phyloP scores from a whole-genome alignment of 2,113 vertebrate genomes.

The Eudyptes chrysolophus region DNA sequence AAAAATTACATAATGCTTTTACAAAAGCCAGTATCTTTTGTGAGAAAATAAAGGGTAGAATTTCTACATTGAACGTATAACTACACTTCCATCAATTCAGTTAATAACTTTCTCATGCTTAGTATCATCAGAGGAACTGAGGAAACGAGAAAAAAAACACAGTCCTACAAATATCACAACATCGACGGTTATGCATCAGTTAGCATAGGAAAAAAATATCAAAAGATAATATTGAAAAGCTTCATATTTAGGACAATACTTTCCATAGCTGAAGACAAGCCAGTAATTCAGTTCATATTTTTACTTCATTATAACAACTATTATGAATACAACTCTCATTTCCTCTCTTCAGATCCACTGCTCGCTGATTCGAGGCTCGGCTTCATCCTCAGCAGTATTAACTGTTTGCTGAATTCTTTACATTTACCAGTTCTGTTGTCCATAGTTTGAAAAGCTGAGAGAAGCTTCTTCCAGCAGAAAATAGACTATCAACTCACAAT shows the following conservation, averaged over 20 bases:
- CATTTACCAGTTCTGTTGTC: background rate
- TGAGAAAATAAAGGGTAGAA: background rate
- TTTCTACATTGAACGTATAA: background rate
- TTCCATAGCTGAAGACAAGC: background rate
- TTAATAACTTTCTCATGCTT: background rate
- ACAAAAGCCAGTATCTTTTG: background rate
- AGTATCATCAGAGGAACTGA: background rate
- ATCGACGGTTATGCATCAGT: background rate
- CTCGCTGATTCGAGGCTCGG: background rate
- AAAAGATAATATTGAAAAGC: background rate
- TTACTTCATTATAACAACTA: background rate
- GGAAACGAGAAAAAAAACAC: background rate
- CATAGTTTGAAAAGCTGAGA: background rate
- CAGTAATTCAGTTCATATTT: background rate
- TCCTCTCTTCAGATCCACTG: background rate
- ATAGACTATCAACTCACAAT: background rate
- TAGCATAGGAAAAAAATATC: background rate
- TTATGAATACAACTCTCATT: background rate
- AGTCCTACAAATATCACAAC: background rate
- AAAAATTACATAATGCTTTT: background rate
- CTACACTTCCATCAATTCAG: background rate
- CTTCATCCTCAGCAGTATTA: background rate
- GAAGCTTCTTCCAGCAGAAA: background rate
- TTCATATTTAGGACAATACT: background rate
- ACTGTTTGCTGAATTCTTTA: background rate